Base-by-base conservation (phyloP, 2,888 invertebrate genomes). In the Mythimna vitellina region DNA sequence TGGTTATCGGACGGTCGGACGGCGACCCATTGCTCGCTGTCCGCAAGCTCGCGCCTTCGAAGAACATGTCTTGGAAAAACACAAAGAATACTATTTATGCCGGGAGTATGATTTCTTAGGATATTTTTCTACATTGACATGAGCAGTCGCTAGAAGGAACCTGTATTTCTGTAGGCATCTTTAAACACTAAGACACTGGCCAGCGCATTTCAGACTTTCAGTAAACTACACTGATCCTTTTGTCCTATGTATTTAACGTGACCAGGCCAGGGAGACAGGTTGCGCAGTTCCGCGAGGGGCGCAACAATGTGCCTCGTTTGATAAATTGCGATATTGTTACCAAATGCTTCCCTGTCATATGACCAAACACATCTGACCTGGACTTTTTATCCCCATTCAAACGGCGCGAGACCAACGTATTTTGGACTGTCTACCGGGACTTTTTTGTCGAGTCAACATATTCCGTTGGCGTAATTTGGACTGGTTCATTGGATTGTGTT, bases 271-370 rank as follows among this genome's bases (percentile, higher is more conserved):
- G 77, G 81, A 82, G 84, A 83, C 87, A 81, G 85, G 84, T 81
- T 81, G 81, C 78, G 81, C 77, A 42, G 81, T 74, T 81, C 72
- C 81, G 88, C 86, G 88, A 90, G 92, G 93, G 93, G 92, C 87
- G 89, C 92, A 90, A 95, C 95, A 95, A 95, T 95, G 93, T 91
- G 91, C 91, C 93, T 95, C 95, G 93, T 95, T 95, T 95, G 95
- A 94, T 94, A 95, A 95, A 95, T 95, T 95, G 95, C 93, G 92
- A 93, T 94, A 95, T 95, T 95, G 95, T 95, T 93, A 88, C 88
- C 85, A 84, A 89, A 92, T 89, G 90, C 92, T 88, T 87, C 88
- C 88, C 89, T 90, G 88, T 89, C 88, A 85, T 80, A 82, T 84
- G 81, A 79, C 89, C 89, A 87, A 54, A 51, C n/a, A 73, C 65